Evolutionary conservation across 2,888 invertebrate species (phyloP).

Genomic region (Sicus ferrugineus): DNA sequence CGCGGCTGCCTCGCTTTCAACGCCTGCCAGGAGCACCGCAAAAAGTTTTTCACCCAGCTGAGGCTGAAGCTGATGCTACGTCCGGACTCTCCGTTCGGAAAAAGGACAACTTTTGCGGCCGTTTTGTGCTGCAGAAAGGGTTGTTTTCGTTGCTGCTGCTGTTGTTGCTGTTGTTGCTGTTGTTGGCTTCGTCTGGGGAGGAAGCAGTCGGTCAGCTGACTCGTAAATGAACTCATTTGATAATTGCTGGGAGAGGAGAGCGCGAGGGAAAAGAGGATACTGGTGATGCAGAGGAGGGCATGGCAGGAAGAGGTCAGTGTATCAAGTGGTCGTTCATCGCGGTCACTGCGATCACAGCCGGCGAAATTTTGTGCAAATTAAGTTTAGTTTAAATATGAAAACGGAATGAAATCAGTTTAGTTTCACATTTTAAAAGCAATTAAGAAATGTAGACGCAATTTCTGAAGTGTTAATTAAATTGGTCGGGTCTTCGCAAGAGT

Average conservation of each 20-base stretch:
- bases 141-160: not conserved
- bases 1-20: not conserved
- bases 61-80: not conserved
- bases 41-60: not conserved
- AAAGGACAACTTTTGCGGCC: not conserved
- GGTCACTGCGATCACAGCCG: not conserved
- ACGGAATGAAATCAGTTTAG: no score
- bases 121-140: not conserved
- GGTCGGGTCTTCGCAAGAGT: not conserved
- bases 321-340: not conserved
- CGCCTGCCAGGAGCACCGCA: not conserved
- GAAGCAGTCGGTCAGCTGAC: not conserved
- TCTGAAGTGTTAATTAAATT: no score
- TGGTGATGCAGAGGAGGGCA: not conserved
- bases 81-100: not conserved
- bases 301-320: not conserved
- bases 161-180: not conserved
- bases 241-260: not conserved
- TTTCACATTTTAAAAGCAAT: no score
- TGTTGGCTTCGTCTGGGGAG: not conserved
- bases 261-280: not conserved
- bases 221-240: not conserved
- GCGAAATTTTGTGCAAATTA: not conserved
- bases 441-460: no score
- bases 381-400: not conserved